These are phyloP conservation scores for Gambusia affinis DNA, from an alignment of 2,113 vertebrate genomes.

Conservation along the genomic window DNA sequence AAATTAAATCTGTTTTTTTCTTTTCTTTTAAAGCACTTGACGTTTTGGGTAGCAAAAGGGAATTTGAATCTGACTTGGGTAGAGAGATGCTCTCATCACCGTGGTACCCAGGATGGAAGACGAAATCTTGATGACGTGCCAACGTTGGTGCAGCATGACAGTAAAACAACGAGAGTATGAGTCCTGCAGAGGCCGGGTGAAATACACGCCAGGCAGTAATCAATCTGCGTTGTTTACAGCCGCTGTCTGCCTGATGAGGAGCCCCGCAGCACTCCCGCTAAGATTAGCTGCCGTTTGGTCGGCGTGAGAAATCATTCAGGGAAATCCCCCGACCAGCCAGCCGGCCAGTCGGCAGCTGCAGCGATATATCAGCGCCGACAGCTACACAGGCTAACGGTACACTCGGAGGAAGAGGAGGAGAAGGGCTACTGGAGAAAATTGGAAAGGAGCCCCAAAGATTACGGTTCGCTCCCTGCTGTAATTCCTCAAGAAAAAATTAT, in stretches of 20 bases:
- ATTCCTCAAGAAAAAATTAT: constrained; percentile 37
- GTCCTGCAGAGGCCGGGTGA: constrained; percentile 33
- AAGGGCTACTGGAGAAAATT: neutral
- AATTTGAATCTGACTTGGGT: constrained; percentile 20
- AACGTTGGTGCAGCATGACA: constrained; percentile 33
- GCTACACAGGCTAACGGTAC: constrained; percentile 53
- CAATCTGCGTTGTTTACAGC: constrained; percentile 68
- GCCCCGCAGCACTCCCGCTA: constrained; percentile 37
- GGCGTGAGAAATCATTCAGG: constrained; percentile 57
- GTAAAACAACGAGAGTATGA: constrained; percentile 30
- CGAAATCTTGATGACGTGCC: constrained; percentile 31
- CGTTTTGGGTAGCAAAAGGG: constrained; percentile 25
- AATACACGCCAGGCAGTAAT: constrained; percentile 52
- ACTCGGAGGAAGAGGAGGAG: constrained; percentile 2
- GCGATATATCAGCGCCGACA: constrained; percentile 52
- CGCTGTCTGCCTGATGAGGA: constrained; percentile 61
- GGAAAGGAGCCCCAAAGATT: constrained; percentile 40
- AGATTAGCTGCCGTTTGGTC: constrained; percentile 58
- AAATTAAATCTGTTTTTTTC: constrained; percentile 41
- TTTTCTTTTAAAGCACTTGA: constrained; percentile 25
- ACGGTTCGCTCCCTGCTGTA: constrained; percentile 26
- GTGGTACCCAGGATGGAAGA: constrained; percentile 11
- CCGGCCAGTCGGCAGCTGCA: constrained; percentile 23
- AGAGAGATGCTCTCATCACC: constrained; percentile 28
- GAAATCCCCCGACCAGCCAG: constrained; percentile 37